Evolutionary conservation across 2,797 vertebrate genomes (phyloP).

Genomic region (Muscicapa comitata): DNA sequence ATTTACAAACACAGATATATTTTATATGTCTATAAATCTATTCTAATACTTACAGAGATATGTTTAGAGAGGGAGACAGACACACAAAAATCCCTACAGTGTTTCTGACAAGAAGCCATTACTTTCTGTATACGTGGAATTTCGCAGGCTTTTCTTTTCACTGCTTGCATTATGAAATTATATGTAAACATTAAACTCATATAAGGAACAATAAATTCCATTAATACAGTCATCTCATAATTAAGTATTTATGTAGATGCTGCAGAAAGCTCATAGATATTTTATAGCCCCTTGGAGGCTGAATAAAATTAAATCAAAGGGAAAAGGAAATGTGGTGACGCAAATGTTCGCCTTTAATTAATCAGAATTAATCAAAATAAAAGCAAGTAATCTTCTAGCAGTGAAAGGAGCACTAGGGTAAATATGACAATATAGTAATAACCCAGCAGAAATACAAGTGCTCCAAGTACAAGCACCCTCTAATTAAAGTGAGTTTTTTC

Average conservation of each 20-base stretch:
- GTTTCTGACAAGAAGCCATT: not conserved
- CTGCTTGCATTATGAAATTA: not conserved
- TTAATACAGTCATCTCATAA: not conserved
- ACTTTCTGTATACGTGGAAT: not conserved
- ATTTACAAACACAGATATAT: not conserved
- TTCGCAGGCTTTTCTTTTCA: not conserved
- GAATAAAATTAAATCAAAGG: constrained; percentile 38
- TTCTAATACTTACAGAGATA: not conserved
- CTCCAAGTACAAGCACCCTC: not conserved
- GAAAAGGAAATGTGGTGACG: not conserved
- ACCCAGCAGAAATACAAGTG: not conserved
- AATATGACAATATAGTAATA: not conserved
- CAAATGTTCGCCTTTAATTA: not conserved
- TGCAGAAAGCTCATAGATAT: not conserved
- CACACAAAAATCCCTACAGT: not conserved
- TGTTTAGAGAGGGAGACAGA: not conserved
- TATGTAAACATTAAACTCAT: not conserved
- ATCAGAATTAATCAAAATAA: constrained; percentile 13
- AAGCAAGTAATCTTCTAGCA: not conserved
- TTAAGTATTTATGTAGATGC: constrained; percentile 31
- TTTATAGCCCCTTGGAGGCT: not conserved
- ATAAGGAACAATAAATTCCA: not conserved
- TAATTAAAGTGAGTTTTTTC: not conserved
- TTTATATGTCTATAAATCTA: not conserved
- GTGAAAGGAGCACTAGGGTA: not conserved